phyloP scores from a whole-genome alignment of 2,113 vertebrate species.

The Monarcha castaneiventris region DNA sequence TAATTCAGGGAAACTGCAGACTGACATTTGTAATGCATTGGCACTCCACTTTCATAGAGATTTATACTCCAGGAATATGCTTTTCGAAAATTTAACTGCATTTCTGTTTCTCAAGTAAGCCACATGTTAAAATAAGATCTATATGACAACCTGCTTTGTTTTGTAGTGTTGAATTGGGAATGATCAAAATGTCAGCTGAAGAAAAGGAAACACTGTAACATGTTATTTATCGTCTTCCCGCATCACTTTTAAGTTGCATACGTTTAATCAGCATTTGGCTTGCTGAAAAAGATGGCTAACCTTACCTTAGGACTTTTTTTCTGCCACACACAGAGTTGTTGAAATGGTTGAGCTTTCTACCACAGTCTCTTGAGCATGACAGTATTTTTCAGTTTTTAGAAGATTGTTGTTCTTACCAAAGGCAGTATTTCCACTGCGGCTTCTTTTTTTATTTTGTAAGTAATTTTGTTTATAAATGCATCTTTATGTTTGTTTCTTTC shows the following conservation, averaged over 20 bases:
- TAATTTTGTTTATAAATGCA: neutral
- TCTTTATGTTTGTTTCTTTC: slow-evolving; percentile 17
- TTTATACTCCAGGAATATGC: neutral
- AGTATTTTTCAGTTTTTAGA: neutral
- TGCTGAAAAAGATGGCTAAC: neutral
- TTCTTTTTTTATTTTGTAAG: neutral
- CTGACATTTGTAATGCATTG: neutral
- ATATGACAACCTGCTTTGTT: neutral
- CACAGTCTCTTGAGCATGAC: neutral
- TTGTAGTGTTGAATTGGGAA: neutral
- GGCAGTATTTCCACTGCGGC: neutral
- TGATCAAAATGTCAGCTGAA: neutral
- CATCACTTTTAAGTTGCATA: neutral
- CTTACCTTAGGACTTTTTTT: neutral
- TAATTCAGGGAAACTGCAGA: neutral
- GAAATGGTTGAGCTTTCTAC: neutral
- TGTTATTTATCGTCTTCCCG: neutral
- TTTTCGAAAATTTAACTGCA: neutral
- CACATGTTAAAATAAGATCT: neutral
- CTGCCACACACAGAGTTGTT: neutral
- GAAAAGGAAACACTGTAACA: neutral
- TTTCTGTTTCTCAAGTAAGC: neutral
- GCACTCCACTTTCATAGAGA: neutral
- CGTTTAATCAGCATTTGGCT: neutral
- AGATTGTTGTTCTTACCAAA: neutral